These are phyloP conservation scores for Sigmodon hispidus DNA, from an alignment of 2,113 vertebrate genomes.

Conservation along the genomic window DNA sequence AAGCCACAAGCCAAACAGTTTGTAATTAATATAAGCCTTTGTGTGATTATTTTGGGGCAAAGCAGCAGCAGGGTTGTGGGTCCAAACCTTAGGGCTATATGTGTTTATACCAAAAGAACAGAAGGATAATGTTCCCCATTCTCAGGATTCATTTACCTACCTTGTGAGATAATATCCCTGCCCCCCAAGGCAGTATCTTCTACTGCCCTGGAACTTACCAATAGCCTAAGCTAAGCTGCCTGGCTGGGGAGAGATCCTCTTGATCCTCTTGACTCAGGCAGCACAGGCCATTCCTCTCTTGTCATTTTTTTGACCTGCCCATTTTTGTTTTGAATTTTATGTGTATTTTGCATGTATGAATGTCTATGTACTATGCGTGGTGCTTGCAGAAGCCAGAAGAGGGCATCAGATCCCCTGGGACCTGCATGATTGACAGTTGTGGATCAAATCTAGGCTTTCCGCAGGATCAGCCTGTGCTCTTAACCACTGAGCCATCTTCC, in stretches of 20 bases:
- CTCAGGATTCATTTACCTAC: neutral
- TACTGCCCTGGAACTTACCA: neutral
- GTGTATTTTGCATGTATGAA: neutral
- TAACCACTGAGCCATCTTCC: neutral
- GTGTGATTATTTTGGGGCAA: too few relatives aligned
- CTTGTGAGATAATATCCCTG: neutral
- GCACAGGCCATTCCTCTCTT: accelerated
- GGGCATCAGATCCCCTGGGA: neutral
- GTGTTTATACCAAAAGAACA: neutral
- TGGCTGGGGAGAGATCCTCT: neutral
- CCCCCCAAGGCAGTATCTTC: neutral
- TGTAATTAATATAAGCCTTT: too few relatives aligned
- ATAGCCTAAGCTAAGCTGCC: neutral
- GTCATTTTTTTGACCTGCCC: neutral
- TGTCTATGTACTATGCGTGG: neutral
- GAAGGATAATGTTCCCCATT: too few relatives aligned
- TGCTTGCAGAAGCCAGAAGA: neutral
- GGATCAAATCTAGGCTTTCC: neutral
- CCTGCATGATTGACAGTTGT: neutral
- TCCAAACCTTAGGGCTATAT: too few relatives aligned
- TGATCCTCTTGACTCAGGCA: too few relatives aligned
- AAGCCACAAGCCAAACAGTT: too few relatives aligned
- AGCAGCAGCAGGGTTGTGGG: too few relatives aligned
- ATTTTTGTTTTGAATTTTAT: neutral
- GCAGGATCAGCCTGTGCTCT: neutral